Evolutionary conservation across 2,113 vertebrate genomes (phyloP), one percentile per base, ranked within the genome.

Genomic region (Arenaria interpres): DNA sequence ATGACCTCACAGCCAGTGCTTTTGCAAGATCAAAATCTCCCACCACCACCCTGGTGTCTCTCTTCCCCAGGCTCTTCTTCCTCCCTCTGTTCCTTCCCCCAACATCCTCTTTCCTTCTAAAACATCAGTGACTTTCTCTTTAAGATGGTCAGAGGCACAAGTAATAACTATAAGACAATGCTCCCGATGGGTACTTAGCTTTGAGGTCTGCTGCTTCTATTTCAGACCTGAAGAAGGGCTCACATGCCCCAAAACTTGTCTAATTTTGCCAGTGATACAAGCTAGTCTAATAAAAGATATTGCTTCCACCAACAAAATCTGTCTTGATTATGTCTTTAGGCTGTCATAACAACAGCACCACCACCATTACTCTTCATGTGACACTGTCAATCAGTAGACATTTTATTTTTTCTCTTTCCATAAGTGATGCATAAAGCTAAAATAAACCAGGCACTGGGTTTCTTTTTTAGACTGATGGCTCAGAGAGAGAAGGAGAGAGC

Each of bases 281-380:
- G 23, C 25, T 89, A 35, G 7, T 67, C 76, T 95, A 95, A 85
- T 78, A 91, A 92, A 95, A 94, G 86, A 78, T 43, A 64, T 5
- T 64, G 33, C 73, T 77, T 89, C 72, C 73, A 78, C 51, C 46
- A 89, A 84, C 41, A 89, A 87, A 93, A 95, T 88, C 88, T 81
- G 43, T 45, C 89, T 95, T 86, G 46, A 87, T 92, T 63, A 74
- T 87, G 32, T 63, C 73, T 96, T 96, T 67, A 72, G 59, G 64
- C 80, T 96, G 91, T 75, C 94, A 92, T 84, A 96, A 96, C 71
- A 85, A 64, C 82, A 84, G 45, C 73, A 84, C 7, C 56, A 81
- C 43, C 50, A 59, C 24, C 13, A 12, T 67, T 81, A 74, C 39
- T 81, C 63, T 95, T 87, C 69, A 92, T 72, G 45, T 82, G 83